Evolutionary conservation across 2,113 vertebrate genomes (phyloP).

Genomic region (Pygoscelis antarcticus): DNA sequence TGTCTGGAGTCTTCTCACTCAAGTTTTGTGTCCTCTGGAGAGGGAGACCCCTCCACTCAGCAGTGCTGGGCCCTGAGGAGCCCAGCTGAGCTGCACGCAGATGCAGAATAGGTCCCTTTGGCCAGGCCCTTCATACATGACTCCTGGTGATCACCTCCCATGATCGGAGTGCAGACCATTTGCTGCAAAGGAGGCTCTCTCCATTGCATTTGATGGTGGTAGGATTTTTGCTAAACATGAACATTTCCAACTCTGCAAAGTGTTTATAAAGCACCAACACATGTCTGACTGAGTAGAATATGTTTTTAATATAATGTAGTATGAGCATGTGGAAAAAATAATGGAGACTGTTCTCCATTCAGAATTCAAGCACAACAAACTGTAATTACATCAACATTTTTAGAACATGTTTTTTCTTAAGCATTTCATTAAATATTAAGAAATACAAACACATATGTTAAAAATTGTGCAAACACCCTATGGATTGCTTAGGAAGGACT

Average conservation of each 20-base stretch:
- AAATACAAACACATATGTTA: slow-evolving; percentile 8
- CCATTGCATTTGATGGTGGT: not conserved
- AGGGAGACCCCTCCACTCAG: not conserved
- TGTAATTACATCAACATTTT: slow-evolving; percentile 59
- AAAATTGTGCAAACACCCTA: not conserved
- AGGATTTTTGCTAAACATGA: slow-evolving; percentile 19
- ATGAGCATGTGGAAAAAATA: slow-evolving; percentile 53
- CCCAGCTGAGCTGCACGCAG: not conserved
- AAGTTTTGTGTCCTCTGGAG: not conserved
- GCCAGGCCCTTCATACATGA: not conserved
- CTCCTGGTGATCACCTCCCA: not conserved
- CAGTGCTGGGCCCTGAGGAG: not conserved
- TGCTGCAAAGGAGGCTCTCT: not conserved
- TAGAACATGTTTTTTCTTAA: slow-evolving; percentile 48
- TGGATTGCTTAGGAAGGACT: not conserved
- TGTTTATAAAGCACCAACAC: slow-evolving; percentile 53
- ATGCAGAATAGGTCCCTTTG: not conserved
- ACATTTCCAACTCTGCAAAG: slow-evolving; percentile 44
- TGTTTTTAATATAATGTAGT: slow-evolving; percentile 20
- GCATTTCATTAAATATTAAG: slow-evolving; percentile 35
- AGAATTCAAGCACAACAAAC: slow-evolving; percentile 47
- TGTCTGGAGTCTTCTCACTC: not conserved
- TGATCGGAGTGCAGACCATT: not conserved
- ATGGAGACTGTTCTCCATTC: slow-evolving; percentile 38
- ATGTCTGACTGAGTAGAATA: slow-evolving; percentile 26